phyloP scores from a whole-genome alignment of 2,113 vertebrate genomes.

The Varanus salvator region DNA sequence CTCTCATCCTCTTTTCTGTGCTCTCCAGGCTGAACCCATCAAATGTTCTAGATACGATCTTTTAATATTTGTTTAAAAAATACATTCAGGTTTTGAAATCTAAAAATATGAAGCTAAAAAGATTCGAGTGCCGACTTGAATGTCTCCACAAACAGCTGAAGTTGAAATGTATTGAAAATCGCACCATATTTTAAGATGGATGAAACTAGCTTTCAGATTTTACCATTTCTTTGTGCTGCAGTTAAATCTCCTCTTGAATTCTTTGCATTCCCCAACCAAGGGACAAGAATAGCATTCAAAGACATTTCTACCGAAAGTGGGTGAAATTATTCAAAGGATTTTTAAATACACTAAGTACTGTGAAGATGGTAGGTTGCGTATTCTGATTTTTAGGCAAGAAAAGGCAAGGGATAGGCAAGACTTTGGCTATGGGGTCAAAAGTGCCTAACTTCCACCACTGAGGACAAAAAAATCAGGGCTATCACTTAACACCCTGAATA shows the following conservation, averaged over 20 bases:
- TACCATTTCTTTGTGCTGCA: background rate
- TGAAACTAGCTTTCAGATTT: background rate
- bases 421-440: no score
- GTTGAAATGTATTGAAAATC: background rate
- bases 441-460: no score
- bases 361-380: background rate
- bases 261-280: background rate
- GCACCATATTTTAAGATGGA: no score
- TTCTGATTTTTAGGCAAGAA: background rate
- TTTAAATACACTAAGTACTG: background rate
- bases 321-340: background rate
- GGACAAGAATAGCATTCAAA: background rate
- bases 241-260: background rate
- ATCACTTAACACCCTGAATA: background rate
- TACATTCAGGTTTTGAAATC: background rate
- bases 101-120: background rate
- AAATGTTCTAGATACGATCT: background rate
- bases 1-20: background rate
- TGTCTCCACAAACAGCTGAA: background rate
- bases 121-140: background rate
- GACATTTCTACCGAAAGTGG: background rate
- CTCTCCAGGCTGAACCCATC: background rate
- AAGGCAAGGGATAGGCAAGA: background rate
- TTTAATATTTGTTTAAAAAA: background rate
- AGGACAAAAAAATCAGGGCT: no score